phyloP scores from a whole-genome alignment of 2,888 invertebrate species.

The Pterostichus niger region DNA sequence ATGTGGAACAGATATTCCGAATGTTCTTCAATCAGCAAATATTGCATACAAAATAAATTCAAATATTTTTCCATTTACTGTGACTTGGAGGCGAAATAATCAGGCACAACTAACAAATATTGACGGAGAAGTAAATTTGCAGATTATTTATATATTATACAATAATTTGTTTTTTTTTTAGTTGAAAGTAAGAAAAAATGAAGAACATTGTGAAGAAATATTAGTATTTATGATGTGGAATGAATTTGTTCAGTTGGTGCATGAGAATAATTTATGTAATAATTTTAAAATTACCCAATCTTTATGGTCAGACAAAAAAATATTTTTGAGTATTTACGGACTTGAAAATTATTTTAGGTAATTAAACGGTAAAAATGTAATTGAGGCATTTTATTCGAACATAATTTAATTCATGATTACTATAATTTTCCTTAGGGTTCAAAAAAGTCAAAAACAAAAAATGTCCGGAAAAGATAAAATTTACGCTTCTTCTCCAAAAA shows the following conservation, averaged over 20 bases:
- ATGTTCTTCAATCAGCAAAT: slow-evolving; percentile 71
- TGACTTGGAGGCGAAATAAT: slow-evolving; percentile 74
- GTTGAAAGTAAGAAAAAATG: slow-evolving; percentile 69
- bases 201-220: slow-evolving; percentile 73
- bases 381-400: too few species aligned
- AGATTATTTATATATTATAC: neutral
- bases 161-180: slow-evolving; percentile 68
- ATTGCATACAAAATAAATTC: slow-evolving; percentile 72
- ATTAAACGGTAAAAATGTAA: too few species aligned
- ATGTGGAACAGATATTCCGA: slow-evolving; percentile 72
- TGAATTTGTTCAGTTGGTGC: slow-evolving; percentile 74
- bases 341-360: slow-evolving; percentile 74
- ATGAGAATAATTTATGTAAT: slow-evolving; percentile 72
- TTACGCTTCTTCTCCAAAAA: slow-evolving; percentile 72
- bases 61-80: slow-evolving; percentile 74
- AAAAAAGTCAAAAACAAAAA: slow-evolving; percentile 69
- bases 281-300: slow-evolving; percentile 73
- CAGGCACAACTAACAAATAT: slow-evolving; percentile 53
- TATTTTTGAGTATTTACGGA: slow-evolving; percentile 75
- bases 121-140: slow-evolving; percentile 57
- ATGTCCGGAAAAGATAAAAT: slow-evolving; percentile 68
- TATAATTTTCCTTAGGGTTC: slow-evolving; percentile 66
- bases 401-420: too few species aligned
- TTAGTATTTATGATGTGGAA: slow-evolving; percentile 76
- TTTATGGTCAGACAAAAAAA: slow-evolving; percentile 71